Base-by-base conservation (phyloP, 2,888 invertebrate genomes). In the Ethmia dodecea region DNA sequence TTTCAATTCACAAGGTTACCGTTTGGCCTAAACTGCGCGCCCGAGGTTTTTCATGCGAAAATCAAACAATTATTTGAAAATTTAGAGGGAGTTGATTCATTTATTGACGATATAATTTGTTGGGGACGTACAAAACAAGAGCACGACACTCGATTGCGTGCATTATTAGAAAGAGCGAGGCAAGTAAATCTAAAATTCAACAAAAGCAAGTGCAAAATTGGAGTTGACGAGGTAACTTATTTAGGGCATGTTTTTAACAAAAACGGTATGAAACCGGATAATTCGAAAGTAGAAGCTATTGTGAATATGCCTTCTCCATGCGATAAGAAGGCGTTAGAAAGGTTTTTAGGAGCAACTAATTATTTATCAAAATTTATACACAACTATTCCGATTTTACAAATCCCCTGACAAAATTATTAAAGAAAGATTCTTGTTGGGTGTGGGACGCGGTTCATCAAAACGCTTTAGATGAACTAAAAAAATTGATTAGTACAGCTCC, bases 1-100 rank as follows among this genome's bases (percentile, higher is more conserved):
- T 50, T 42, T 35, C 40, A 38, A 13, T 55, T 42, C 37, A 28
- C 44, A 10, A 31, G 45, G 3, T 25, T 50, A 22, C 49, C 54
- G 1, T 51, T 32, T 27, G 47, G 35, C n/a, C 26, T 39, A 3
- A 41, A 37, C 16, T 38, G 29, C n/a, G 38, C 39, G 2, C 13
- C 37, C n/a, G n/a, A n/a, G n/a, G n/a, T n/a, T n/a, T n/a, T n/a
- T n/a, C n/a, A n/a, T n/a, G n/a, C n/a, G n/a, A 45, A 42, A 38
- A 27, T 27, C 5, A 27, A 27, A 27, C 27, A 27, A 27, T 13
- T 27, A 9, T 13, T 33, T n/a, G 33, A 33, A 8, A 33, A 33
- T 22, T 14, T 34, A 12, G 28, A 34, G 3, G 34, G 34, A 3
- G 9, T 28, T 1, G 28, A 34, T 3, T 34, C 34, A 2, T 34